Percentiles rank a stretch among this genome's conserved stretches.
Conservation (phyloP, 2,113 vertebrate species). For the Smithornis capensis region DNA sequence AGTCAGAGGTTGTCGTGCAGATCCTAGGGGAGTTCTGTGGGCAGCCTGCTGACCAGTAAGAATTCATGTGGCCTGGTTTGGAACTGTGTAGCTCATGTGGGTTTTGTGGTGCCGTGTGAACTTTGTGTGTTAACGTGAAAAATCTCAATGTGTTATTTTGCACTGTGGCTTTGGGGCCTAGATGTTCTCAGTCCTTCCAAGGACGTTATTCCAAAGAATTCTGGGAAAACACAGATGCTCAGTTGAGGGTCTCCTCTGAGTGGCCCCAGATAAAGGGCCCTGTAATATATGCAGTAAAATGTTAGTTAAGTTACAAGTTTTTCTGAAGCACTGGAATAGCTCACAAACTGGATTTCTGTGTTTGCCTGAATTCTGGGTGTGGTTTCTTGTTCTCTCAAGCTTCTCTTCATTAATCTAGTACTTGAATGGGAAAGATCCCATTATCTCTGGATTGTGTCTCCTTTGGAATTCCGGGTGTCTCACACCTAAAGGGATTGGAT, state of each 20-base stretch:
- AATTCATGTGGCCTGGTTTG: not conserved
- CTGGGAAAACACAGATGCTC: constrained; percentile 33
- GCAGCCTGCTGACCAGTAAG: constrained; percentile 65
- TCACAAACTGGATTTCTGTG: constrained; percentile 32
- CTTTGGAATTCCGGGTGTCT: constrained; percentile 43
- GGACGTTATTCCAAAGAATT: not conserved
- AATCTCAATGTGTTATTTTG: not conserved
- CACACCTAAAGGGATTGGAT: not conserved
- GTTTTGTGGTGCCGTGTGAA: not conserved
- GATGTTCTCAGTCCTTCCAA: not conserved
- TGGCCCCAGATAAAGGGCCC: not conserved
- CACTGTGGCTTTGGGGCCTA: constrained; percentile 10
- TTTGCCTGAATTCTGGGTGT: constrained; percentile 39
- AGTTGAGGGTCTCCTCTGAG: not conserved
- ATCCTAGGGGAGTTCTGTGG: constrained; percentile 80
- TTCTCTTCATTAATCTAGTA: constrained; percentile 28
- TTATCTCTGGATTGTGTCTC: constrained; percentile 19
- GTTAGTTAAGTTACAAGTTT: not conserved
- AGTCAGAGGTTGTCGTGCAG: constrained; percentile 80
- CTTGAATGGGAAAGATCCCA: constrained; percentile 27
- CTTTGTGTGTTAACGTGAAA: not conserved
- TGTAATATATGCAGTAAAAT: not conserved
- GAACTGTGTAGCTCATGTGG: not conserved
- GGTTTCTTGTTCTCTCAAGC: not conserved
- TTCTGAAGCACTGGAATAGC: not conserved